phyloP scores from a whole-genome alignment of 2,113 vertebrate species.

The Spizaetus ornatus region DNA sequence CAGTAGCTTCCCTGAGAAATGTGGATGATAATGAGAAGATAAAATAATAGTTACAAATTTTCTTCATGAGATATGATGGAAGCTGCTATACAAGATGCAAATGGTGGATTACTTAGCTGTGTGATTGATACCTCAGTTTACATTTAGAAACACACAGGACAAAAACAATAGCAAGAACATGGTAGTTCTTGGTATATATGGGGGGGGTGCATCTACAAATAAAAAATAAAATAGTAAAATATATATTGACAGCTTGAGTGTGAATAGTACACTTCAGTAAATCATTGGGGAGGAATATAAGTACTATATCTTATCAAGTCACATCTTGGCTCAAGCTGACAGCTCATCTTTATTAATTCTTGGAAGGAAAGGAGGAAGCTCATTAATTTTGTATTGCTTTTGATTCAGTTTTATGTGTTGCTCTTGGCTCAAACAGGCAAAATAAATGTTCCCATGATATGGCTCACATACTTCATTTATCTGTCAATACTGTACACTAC shows the following conservation, averaged over 20 bases:
- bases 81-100: neutral
- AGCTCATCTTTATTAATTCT: neutral
- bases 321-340: neutral
- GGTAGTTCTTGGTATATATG: neutral
- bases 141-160: neutral
- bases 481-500: neutral
- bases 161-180: fast-evolving
- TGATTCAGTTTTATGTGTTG: neutral
- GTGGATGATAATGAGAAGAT: neutral
- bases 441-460: neutral
- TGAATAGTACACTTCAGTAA: neutral
- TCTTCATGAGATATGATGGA: neutral
- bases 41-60: neutral
- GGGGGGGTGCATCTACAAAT: neutral
- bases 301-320: neutral
- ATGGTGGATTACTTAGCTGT: neutral
- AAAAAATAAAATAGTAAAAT: neutral
- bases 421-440: neutral
- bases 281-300: neutral
- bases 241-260: neutral
- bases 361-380: neutral
- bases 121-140: neutral
- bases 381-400: neutral
- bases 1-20: neutral
- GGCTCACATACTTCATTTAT: neutral